Percentiles rank a stretch among this genome's conserved stretches.
phyloP scores from a whole-genome alignment of 2,888 invertebrate species.

The Rosalia funebris region DNA sequence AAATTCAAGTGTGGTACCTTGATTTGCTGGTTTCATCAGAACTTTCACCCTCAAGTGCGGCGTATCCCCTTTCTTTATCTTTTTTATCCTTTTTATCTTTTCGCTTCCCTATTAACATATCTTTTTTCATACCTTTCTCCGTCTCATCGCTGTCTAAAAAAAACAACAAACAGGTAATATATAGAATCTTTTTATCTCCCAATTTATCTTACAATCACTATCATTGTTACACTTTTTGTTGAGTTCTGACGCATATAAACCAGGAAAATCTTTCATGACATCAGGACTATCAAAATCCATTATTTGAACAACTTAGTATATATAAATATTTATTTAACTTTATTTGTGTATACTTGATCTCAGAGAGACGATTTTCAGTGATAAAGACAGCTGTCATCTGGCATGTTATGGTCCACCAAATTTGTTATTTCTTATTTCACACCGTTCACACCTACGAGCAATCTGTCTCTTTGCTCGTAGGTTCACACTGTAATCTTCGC shows the following conservation, averaged over 20 bases:
- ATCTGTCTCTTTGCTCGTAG: too few species aligned
- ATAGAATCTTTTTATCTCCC: conserved; percentile 2
- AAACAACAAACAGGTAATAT: conserved; percentile 2
- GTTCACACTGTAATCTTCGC: too few species aligned
- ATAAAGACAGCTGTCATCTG: too few species aligned
- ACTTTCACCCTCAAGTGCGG: conserved; percentile 91
- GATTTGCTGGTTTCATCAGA: conserved; percentile 79
- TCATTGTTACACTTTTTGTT: conserved; percentile 79
- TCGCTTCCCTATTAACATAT: conserved; percentile 78
- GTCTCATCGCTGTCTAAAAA: conserved; percentile 81
- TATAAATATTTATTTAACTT: conserved; percentile 27
- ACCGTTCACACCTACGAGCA: too few species aligned
- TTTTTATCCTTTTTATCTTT: conserved; percentile 88
- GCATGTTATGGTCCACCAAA: too few species aligned
- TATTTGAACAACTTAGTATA: conserved; percentile 23
- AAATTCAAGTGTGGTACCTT: conserved; percentile 44
- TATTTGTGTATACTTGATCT: conserved; percentile 14
- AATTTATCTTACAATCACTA: conserved; percentile 76
- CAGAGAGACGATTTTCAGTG: too few species aligned
- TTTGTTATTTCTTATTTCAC: too few species aligned
- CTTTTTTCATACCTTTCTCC: conserved; percentile 83
- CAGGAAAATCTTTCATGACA: conserved; percentile 90
- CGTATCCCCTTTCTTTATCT: conserved; percentile 91
- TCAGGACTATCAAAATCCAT: conserved; percentile 91
- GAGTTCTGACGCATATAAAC: conserved; percentile 84